phyloP scores from a whole-genome alignment of 2,888 invertebrate species.

The Augiades crinisus region DNA sequence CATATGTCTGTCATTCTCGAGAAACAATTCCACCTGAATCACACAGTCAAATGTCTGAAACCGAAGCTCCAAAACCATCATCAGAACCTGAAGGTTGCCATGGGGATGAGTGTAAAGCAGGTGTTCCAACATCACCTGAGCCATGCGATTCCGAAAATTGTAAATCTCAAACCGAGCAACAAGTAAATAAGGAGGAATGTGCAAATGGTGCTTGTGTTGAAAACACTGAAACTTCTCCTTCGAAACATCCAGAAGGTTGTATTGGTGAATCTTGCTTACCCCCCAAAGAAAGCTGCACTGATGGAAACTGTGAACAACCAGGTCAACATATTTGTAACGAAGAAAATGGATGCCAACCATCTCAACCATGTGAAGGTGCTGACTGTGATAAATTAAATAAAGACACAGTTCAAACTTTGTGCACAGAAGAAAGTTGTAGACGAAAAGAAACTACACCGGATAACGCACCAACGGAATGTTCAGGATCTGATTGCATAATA shows the following conservation, averaged over 20 bases:
- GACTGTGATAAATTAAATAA: conserved; percentile 28
- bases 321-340: conserved; percentile 33
- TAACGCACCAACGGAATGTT: conserved; percentile 42
- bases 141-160: conserved; percentile 43
- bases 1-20: conserved; percentile 84
- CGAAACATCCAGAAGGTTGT: conserved; percentile 28
- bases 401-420: conserved; percentile 39
- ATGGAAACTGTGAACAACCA: conserved; percentile 39
- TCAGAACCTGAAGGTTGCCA: conserved; percentile 46
- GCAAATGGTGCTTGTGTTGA: background rate
- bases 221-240: background rate
- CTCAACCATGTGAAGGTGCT: conserved; percentile 35
- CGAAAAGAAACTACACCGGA: conserved; percentile 43
- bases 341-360: conserved; percentile 33
- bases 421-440: conserved; percentile 51
- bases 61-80: conserved; percentile 54
- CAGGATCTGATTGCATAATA: conserved; percentile 41
- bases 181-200: conserved; percentile 11
- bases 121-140: conserved; percentile 26
- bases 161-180: background rate
- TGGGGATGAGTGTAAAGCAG: conserved; percentile 53
- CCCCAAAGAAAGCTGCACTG: conserved; percentile 36
- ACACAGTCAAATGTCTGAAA: conserved; percentile 73
- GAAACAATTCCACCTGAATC: conserved; percentile 73
- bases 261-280: conserved; percentile 4